A percentile compares a stretch with the other conserved stretches of the same genome.
Conservation (phyloP, 2,113 vertebrate species). For the Periophthalmus modestus region DNA sequence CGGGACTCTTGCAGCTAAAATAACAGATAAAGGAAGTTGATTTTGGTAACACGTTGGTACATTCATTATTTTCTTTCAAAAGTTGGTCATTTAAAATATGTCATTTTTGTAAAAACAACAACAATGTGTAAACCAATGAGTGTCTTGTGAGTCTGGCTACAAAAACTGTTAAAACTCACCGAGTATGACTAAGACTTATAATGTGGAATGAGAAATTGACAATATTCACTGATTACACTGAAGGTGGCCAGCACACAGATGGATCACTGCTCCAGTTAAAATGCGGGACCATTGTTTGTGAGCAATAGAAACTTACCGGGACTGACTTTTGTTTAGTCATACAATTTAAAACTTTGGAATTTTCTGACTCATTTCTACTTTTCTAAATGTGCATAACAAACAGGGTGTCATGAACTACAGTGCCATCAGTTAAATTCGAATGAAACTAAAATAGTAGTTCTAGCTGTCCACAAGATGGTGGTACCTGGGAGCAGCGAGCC, state of each 20-base stretch:
- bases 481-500: too few species aligned
- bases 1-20: too few species aligned
- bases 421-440: too few species aligned
- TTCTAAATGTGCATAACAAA: background rate
- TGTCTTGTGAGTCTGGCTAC: too few species aligned
- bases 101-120: too few species aligned
- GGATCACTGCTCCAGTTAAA: background rate
- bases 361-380: background rate
- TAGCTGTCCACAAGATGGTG: too few species aligned
- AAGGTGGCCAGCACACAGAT: background rate
- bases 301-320: background rate
- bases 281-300: background rate
- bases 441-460: too few species aligned
- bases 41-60: too few species aligned
- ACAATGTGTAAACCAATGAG: too few species aligned
- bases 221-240: background rate
- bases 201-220: background rate
- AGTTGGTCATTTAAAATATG: too few species aligned
- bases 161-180: background rate
- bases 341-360: background rate
- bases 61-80: too few species aligned
- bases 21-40: too few species aligned
- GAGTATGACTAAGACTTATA: background rate
- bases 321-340: background rate
- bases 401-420: background rate